Evolutionary conservation across 2,888 invertebrate genomes (phyloP), one percentile per base, ranked within the genome.

Genomic region (Cataglyphis altisquamis): DNA sequence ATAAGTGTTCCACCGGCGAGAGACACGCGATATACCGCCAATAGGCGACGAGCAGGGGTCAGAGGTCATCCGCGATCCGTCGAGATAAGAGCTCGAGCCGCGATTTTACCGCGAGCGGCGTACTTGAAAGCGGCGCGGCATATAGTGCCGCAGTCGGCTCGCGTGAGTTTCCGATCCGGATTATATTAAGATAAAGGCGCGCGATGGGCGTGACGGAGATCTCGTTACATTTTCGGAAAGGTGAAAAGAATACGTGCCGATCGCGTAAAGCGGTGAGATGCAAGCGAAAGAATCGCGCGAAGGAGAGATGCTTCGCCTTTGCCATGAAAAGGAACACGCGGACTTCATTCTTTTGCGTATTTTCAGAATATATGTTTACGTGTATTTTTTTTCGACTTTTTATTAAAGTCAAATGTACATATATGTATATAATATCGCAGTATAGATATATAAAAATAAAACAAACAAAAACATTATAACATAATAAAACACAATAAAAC

Each of bases 111-210:
- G 91, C 90, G 91, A 89, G 93, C 93, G 93, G 93, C 91, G 80
- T 29, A 91, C 91, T 92, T 92, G 87, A 92, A 92, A 92, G 92
- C 86, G 82, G 77, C 83, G 68, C 39, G 48, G 75, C 75, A 78
- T 77, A 60, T 70, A 73, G n/a, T 52, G 64, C 52, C 41, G 84
- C 82, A 84, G 83, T 89, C 77, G 84, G 48, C 86, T 88, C 87
- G 87, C 86, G 84, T 85, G 93, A 92, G 93, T 93, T 93, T 92
- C 90, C 91, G 93, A 93, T 93, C 93, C 93, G 92, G 93, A 93
- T 93, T 93, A 94, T 93, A 94, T 94, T 94, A 94, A 94, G 93
- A 93, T 93, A 93, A 93, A 92, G 86, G 78, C 60, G 70, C 25
- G 81, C 84, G 88, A 82, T 89, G 87, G 89, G 89, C 91, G 91